phyloP scores from a whole-genome alignment of 2,113 vertebrate species.

The Ptyas mucosa region DNA sequence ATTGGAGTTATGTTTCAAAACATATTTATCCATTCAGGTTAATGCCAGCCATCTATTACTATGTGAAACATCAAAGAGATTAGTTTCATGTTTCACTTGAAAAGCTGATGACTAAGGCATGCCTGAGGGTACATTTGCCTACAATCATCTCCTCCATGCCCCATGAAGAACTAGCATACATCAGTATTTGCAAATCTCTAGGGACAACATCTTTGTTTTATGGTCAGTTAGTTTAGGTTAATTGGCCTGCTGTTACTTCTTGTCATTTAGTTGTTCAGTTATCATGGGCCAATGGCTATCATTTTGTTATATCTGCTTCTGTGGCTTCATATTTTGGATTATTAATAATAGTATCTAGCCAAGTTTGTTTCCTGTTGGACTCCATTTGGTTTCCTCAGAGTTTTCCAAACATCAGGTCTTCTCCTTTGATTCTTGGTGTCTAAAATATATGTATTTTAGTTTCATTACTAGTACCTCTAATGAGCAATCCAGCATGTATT shows the following conservation, averaged over 20 bases:
- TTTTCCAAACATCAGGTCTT: not conserved
- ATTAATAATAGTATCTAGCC: not conserved
- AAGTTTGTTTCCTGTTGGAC: not conserved
- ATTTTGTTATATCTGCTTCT: not conserved
- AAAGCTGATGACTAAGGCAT: not conserved
- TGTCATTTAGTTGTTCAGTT: not conserved
- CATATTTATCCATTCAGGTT: not conserved
- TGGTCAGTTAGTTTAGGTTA: not conserved
- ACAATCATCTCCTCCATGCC: not conserved
- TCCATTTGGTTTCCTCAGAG: not conserved
- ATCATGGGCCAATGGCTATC: not conserved
- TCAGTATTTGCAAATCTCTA: not conserved
- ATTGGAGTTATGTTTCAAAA: slow-evolving; percentile 24
- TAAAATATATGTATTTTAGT: not conserved
- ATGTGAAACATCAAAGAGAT: not conserved
- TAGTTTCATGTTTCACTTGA: slow-evolving; percentile 6
- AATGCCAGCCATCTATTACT: not conserved
- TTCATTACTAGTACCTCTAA: too few species aligned
- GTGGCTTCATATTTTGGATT: not conserved
- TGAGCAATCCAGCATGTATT: too few species aligned
- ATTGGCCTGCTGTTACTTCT: not conserved
- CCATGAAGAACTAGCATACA: not conserved
- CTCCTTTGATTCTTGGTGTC: not conserved
- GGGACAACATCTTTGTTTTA: not conserved
- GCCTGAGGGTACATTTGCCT: not conserved